phyloP scores from a whole-genome alignment of 2,888 invertebrate species.

The Xylota sylvarum region DNA sequence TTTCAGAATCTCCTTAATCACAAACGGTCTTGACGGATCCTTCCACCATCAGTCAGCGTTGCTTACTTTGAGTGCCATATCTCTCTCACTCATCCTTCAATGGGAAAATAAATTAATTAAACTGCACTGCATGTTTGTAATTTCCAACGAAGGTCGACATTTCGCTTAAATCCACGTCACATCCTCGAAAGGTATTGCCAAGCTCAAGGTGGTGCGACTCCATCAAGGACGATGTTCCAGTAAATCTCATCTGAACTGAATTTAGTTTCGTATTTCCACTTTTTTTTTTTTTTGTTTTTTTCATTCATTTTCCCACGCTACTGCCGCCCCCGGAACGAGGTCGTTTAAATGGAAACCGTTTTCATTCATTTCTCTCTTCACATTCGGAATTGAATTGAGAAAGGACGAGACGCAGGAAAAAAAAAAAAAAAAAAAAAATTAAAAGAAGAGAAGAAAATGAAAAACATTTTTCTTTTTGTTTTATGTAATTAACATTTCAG shows the following conservation, averaged over 20 bases:
- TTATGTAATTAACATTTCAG: slow-evolving; percentile 71
- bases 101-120: slow-evolving; percentile 59
- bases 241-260: slow-evolving; percentile 55
- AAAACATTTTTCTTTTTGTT: slow-evolving; percentile 57
- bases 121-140: slow-evolving; percentile 44
- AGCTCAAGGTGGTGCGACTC: slow-evolving; percentile 62
- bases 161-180: slow-evolving; percentile 47
- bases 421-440: neutral
- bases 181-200: slow-evolving; percentile 54
- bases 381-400: slow-evolving; percentile 43
- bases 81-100: neutral
- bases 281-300: neutral
- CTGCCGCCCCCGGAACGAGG: slow-evolving; percentile 12
- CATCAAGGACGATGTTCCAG: slow-evolving; percentile 59
- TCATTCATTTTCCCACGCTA: neutral
- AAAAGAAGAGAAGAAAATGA: slow-evolving; percentile 1
- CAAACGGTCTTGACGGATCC: slow-evolving; percentile 29
- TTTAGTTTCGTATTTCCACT: slow-evolving; percentile 28
- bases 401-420: neutral
- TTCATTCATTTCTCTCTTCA: slow-evolving; percentile 18
- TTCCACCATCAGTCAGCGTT: slow-evolving; percentile 13
- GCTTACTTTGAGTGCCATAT: neutral
- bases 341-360: slow-evolving; percentile 41
- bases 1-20: neutral
- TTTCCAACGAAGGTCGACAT: slow-evolving; percentile 61